Evolutionary conservation across 2,113 vertebrate genomes (phyloP), one percentile per base, ranked within the genome.

Genomic region (Aythya baeri): DNA sequence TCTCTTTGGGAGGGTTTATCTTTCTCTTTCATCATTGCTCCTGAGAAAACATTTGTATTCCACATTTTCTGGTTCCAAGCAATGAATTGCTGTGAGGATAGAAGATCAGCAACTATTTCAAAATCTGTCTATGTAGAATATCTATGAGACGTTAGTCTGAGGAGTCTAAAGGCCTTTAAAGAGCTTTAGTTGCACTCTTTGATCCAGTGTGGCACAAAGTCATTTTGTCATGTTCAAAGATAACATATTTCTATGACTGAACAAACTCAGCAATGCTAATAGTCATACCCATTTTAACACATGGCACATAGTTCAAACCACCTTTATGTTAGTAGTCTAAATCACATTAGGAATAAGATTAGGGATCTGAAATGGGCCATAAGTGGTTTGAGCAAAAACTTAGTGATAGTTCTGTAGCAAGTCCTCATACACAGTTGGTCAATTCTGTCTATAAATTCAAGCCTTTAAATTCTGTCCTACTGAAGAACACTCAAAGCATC

Each of bases 331-430:
- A 41, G 38, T 41, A 41, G 38, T 41, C 67, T 70, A 74, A 73
- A 63, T 82, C 65, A 13, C 17, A 13, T 46, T 61, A n/a, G 38
- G 61, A 76, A 50, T 2, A 6, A 79, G 17, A 54, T 46, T 76
- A 86, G 46, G 50, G 16, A 9, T 38, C 63, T 90, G 59, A 58
- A 88, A 86, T 59, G 9, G 34, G 8, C 15, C 20, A 73, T 65
- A 7, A 6, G 21, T 50, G 11, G 25, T n/a, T 25, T 86, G 75
- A 83, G 1, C 1, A 55, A 83, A 91, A 77, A 1, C 0, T 5
- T 26, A 34, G 49, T 57, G 17, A 27, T 76, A 79, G 26, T 34
- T 9, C 31, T 21, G 17, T 6, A 75, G 26, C 29, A 59, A 59
- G 7, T 44, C 44, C 31, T 26, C 11, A 26, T 59, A 43, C 74